Percentiles rank a stretch among this genome's conserved stretches.
phyloP scores from a whole-genome alignment of 2,888 invertebrate species.

The Parapristionchus giblindavisi region DNA sequence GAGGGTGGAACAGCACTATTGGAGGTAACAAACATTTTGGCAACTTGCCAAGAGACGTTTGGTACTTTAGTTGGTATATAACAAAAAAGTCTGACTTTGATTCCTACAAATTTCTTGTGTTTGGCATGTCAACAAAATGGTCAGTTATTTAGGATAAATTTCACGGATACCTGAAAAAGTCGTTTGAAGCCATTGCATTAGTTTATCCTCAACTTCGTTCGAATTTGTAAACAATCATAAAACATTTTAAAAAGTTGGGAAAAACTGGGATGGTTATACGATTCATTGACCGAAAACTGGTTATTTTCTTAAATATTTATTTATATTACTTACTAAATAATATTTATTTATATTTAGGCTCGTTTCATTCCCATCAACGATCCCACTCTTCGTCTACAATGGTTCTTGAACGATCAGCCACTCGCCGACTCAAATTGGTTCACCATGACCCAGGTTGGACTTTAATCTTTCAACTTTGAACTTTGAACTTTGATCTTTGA shows the following conservation, averaged over 20 bases:
- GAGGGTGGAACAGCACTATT: constrained; percentile 93
- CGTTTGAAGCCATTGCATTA: too few species aligned
- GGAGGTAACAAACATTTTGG: constrained; percentile 76
- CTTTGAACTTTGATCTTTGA: too few species aligned
- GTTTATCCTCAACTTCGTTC: too few species aligned
- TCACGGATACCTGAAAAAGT: too few species aligned
- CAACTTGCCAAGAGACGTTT: too few species aligned
- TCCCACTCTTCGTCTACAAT: constrained; percentile 77
- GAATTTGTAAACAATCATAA: background rate
- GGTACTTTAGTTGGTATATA: too few species aligned
- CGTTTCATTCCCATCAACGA: constrained; percentile 92
- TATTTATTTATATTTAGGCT: constrained; percentile 67
- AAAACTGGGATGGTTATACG: too few species aligned
- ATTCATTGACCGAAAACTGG: background rate
- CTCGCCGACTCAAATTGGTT: constrained; percentile 69
- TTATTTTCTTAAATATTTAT: background rate
- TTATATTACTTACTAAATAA: background rate
- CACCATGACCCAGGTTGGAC: constrained; percentile 76
- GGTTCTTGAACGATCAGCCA: constrained; percentile 71
- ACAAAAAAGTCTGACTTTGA: too few species aligned
- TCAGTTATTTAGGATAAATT: too few species aligned
- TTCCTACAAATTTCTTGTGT: too few species aligned
- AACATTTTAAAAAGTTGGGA: too few species aligned
- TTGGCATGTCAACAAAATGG: too few species aligned
- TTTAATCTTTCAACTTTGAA: background rate